Evolutionary conservation across 2,797 vertebrate genomes (phyloP), one percentile per base, ranked within the genome.

Genomic region (Neosilurus hyrtlii): DNA sequence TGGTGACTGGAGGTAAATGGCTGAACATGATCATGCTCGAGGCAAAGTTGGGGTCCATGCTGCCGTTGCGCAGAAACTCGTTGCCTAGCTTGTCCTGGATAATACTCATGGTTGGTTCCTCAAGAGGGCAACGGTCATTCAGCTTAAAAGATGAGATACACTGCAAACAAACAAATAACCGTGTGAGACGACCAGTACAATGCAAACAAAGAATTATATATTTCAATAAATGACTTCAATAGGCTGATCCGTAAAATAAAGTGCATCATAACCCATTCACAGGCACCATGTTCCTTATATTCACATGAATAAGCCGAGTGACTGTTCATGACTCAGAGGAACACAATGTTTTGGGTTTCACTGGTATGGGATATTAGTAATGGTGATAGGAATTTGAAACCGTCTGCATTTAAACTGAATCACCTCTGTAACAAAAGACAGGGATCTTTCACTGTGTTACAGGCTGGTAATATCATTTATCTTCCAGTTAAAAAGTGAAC

Each of bases 1-100:
- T 98, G 94, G 97, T 96, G 93, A 99, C 97, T 37, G 97, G 97
- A 70, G 97, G 97, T 84, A 99, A 95, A 93, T 98, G 97, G 93
- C 96, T 99, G 93, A 99, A 98, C 97, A 99, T 97, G 84, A 97
- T 95, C 97, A 98, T 97, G 90, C 97, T 93, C 86, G 95, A 96
- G 87, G 97, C 93, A 86, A 97, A 98, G 87, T 95, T 93, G 88
- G 97, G 96, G 92, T 98, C 97, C 97, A 98, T 99, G 89, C 95
- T 95, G 85, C 95, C 95, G 86, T 96, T 96, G 84, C 96, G 95
- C 91, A 96, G 93, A 95, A 97, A 97, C 90, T 97, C 96, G 93
- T 96, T 94, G 92, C 96, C 95, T 91, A 97, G 91, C 94, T 97
- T 97, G 94, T 96, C 94, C 88, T 95, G 95, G 86, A 96, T 95